Evolutionary conservation across 2,113 vertebrate species (phyloP).

Genomic region (Dolichotis patagonum): DNA sequence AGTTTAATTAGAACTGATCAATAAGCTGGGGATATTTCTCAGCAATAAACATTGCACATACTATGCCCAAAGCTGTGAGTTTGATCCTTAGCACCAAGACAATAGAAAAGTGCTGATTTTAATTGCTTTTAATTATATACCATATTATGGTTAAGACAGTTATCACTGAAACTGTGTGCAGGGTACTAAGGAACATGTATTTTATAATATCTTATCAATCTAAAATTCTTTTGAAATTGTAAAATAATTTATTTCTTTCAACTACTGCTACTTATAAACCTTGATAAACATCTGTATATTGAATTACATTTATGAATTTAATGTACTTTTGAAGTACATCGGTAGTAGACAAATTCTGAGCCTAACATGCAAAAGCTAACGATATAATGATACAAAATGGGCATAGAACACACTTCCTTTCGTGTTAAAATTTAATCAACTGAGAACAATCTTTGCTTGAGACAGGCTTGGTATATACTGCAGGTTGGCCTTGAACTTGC

Average conservation of each 20-base stretch:
- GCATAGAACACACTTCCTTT: neutral
- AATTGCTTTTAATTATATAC: constrained; percentile 8
- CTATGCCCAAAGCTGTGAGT: neutral
- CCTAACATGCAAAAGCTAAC: neutral
- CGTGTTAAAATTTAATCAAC: neutral
- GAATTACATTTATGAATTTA: neutral
- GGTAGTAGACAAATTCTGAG: neutral
- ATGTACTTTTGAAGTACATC: neutral
- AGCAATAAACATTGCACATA: neutral
- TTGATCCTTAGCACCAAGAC: neutral
- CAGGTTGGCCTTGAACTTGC: too few species aligned
- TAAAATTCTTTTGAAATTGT: constrained; percentile 25
- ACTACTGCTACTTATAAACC: neutral
- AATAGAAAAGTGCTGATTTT: neutral
- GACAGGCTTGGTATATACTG: too few species aligned
- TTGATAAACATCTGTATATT: neutral
- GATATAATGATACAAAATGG: neutral
- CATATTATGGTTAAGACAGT: neutral
- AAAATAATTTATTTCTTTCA: neutral
- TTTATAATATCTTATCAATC: neutral
- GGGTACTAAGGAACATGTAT: neutral
- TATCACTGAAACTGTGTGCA: neutral
- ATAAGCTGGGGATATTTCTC: neutral
- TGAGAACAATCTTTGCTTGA: too few species aligned
- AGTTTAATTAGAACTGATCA: neutral